Percentiles rank a stretch among this genome's conserved stretches.
phyloP scores from a whole-genome alignment of 2,888 invertebrate species.

The Nezara viridula region DNA sequence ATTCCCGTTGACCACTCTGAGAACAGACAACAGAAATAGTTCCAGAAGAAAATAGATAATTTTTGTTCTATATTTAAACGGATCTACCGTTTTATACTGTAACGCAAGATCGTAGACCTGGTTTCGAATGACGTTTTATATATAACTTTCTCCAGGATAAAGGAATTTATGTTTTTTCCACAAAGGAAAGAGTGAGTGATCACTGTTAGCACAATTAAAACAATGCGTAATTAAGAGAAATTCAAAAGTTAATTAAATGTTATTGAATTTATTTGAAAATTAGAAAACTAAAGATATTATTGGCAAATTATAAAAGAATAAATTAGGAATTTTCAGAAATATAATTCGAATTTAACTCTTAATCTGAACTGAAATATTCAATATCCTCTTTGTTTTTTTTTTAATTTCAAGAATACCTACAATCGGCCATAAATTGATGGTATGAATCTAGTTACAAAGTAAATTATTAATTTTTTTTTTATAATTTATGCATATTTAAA shows the following conservation, averaged over 20 bases:
- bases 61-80: conserved; percentile 24
- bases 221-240: background rate
- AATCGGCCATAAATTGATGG: no score
- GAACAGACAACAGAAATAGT: conserved; percentile 24
- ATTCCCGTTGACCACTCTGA: background rate
- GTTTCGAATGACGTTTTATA: background rate
- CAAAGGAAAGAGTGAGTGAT: background rate
- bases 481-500: no score
- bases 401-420: no score
- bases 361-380: no score
- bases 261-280: no score
- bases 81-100: conserved; percentile 27
- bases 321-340: no score
- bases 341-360: no score
- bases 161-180: background rate
- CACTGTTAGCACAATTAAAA: background rate
- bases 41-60: conserved; percentile 39
- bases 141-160: background rate
- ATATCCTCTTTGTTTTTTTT: no score
- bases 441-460: no score
- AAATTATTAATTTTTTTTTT: no score
- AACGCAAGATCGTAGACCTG: conserved; percentile 25
- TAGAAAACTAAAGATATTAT: no score
- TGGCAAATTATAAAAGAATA: no score
- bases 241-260: background rate